Evolutionary conservation across 2,888 invertebrate genomes (phyloP).

Genomic region (Amblyjoppa fuscipennis): DNA sequence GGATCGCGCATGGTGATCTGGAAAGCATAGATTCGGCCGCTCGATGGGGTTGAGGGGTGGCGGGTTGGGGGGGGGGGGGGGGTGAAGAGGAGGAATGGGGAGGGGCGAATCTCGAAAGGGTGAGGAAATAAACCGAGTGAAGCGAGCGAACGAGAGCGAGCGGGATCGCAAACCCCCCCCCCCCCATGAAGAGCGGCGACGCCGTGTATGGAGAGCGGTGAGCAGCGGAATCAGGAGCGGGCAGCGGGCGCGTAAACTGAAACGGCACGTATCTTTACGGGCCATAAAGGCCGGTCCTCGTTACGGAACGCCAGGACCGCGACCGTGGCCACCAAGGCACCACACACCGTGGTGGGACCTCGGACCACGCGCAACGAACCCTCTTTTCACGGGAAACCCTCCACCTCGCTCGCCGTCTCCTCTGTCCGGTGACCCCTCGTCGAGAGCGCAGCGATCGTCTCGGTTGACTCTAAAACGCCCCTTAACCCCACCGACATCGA

Average conservation of each 20-base stretch:
- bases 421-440: conserved; percentile 27
- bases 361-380: conserved; percentile 58
- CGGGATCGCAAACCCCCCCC: conserved; percentile 9
- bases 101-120: conserved; percentile 45
- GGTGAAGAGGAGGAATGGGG: no score
- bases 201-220: conserved; percentile 31
- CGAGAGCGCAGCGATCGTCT: conserved; percentile 48
- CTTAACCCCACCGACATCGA: conserved; percentile 52
- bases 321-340: conserved; percentile 85
- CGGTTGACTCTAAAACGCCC: conserved; percentile 61
- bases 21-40: conserved; percentile 74
- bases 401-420: conserved; percentile 47
- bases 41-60: neutral
- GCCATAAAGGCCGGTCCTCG: conserved; percentile 84
- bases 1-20: conserved; percentile 50
- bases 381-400: conserved; percentile 64
- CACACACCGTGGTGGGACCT: conserved; percentile 73
- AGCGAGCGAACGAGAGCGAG: conserved; percentile 45
- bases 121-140: conserved; percentile 55
- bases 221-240: conserved; percentile 1
- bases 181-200: conserved; percentile 47
- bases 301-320: conserved; percentile 82
- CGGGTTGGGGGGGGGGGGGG: no score
- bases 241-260: conserved; percentile 78
- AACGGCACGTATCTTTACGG: conserved; percentile 85